These are phyloP conservation scores for Musca vetustissima DNA, from an alignment of 1,140 invertebrate genomes.

Conservation along the genomic window DNA sequence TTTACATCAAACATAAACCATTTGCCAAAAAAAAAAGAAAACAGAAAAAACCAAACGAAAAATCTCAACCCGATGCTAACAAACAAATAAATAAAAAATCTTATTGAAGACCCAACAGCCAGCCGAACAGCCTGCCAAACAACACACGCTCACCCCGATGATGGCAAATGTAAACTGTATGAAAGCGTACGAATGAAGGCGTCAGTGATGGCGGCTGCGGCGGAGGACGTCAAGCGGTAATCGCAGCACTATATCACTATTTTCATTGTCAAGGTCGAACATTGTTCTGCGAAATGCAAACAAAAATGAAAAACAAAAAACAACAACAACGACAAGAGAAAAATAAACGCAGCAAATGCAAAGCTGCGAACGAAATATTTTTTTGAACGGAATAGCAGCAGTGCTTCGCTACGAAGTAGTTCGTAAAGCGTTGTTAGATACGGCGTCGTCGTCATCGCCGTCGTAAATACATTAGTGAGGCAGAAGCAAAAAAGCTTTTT, in stretches of 20 bases:
- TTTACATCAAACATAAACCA: not conserved
- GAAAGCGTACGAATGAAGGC: not conserved
- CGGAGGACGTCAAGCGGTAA: not conserved
- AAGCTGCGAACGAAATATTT: not conserved
- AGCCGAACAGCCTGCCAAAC: not conserved
- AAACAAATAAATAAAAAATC: not conserved
- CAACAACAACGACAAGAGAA: no score
- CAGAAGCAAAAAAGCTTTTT: constrained; percentile 1
- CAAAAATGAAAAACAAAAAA: not conserved
- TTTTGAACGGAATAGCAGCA: not conserved
- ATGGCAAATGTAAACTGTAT: not conserved
- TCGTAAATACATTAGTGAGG: no score
- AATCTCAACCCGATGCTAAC: no score
- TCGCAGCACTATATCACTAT: not conserved
- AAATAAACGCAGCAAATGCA: not conserved
- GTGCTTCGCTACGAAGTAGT: not conserved
- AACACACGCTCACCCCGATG: no score
- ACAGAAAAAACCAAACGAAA: no score
- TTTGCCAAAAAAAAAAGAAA: not conserved
- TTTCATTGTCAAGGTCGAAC: constrained; percentile 56
- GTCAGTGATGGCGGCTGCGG: not conserved
- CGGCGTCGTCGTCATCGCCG: no score
- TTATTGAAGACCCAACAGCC: constrained; percentile 20
- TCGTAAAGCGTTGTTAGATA: no score
- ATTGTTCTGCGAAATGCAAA: constrained; percentile 43